A percentile compares a stretch with the other conserved stretches of the same genome.
These are phyloP conservation scores for Podarcis raffonei DNA, from an alignment of 2,113 vertebrate species.

Conservation along the genomic window DNA sequence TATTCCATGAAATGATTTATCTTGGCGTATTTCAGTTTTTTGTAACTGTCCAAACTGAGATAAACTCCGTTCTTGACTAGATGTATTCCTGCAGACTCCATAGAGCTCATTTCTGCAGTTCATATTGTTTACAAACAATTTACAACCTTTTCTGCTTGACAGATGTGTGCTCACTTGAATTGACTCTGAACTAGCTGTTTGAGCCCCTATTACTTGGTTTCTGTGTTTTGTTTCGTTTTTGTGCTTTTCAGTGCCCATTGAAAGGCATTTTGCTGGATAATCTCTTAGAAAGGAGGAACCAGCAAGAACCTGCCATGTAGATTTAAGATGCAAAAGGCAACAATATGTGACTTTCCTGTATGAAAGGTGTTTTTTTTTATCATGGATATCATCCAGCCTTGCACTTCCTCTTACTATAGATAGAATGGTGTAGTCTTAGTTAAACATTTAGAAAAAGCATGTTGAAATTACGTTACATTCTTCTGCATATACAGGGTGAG, in stretches of 20 bases:
- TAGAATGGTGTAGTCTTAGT: not conserved
- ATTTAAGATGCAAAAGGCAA: not conserved
- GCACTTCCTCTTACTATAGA: not conserved
- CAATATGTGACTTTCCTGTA: not conserved
- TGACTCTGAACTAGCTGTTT: rapidly evolving
- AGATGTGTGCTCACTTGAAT: not conserved
- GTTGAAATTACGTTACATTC: not conserved
- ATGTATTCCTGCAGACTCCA: rapidly evolving
- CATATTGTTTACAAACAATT: rapidly evolving
- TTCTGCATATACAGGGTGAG: not conserved
- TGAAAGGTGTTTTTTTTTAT: not conserved
- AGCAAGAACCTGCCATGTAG: not conserved
- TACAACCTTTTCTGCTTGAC: not conserved
- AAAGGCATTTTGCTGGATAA: rapidly evolving
- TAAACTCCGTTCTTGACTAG: rapidly evolving
- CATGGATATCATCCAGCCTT: rapidly evolving
- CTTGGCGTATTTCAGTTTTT: not conserved
- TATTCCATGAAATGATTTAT: not conserved
- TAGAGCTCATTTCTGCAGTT: not conserved
- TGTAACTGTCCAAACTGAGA: not conserved
- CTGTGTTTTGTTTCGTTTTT: not conserved
- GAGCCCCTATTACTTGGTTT: not conserved
- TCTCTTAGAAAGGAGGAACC: not conserved
- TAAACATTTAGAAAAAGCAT: not conserved
- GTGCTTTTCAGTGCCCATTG: not conserved